phyloP scores from a whole-genome alignment of 2,797 vertebrate genomes.

The Anomalospiza imberbis region DNA sequence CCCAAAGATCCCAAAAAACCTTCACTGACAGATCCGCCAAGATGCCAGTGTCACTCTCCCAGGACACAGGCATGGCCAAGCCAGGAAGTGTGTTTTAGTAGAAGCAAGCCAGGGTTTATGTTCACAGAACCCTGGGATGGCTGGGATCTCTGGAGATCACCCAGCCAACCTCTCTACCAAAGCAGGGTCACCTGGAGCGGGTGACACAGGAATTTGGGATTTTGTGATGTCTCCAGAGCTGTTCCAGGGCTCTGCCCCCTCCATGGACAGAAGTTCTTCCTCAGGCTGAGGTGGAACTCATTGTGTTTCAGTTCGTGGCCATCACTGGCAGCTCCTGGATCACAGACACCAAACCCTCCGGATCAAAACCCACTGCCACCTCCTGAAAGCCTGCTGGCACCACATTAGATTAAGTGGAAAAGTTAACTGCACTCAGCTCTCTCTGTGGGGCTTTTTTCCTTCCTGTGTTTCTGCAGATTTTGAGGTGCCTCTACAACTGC shows the following conservation, averaged over 20 bases:
- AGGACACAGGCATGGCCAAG: not conserved
- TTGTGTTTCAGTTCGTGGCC: not conserved
- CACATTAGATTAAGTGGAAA: not conserved
- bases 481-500: not conserved
- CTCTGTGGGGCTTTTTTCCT: not conserved
- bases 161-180: rapidly evolving
- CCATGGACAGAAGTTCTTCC: not conserved
- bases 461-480: not conserved
- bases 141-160: not conserved
- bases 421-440: not conserved
- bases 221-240: not conserved
- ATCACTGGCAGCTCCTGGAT: not conserved
- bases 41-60: not conserved
- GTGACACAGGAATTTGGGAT: not conserved
- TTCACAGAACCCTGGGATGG: not conserved
- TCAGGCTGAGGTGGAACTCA: not conserved
- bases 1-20: not conserved
- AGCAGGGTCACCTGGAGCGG: not conserved
- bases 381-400: not conserved
- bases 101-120: not conserved
- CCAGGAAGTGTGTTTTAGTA: not conserved
- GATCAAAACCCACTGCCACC: not conserved
- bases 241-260: not conserved
- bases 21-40: not conserved
- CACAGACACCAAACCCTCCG: not conserved